Base-by-base conservation (phyloP, 1,140 invertebrate species). In the Coptotermes formosanus region DNA sequence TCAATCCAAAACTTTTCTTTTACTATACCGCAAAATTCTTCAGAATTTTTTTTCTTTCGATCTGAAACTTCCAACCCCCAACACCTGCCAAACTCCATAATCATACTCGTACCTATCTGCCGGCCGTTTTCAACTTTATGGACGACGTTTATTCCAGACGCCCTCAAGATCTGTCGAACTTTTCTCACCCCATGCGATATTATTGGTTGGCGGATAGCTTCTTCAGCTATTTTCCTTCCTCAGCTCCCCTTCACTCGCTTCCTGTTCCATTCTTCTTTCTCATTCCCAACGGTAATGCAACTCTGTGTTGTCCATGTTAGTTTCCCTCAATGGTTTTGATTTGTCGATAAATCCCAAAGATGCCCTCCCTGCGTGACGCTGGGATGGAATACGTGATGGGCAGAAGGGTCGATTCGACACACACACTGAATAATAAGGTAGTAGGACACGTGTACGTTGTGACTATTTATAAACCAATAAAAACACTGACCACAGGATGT, bases 281-380 rank as follows among this genome's bases (percentile, higher is more conserved):
- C 64, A 75, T 75, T 75, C 64, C 64, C 64, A 75, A 30, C 64
- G 64, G 64, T 75, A 75, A 75, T 75, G 64, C 8, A 75, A 75
- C 64, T 75, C n/a, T 30, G 64, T 75, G 64, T 75, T 75, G 64
- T 75, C 64, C 64, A 75, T 75, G 64, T 30, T 75, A n/a, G 6
- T 75, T 8, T 75, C 64, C 64, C 64, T 75, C 64, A 75, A 75
- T 75, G 64, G 64, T 75, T 75, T 75, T 75, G 64, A 75, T 75
- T 75, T 75, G 64, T n/a, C n/a, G 64, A 75, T 75, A 75, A 75
- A 75, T 75, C 64, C 64, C 25, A 75, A 75, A 25, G 64, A 75
- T 30, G 64, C 64, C 64, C n/a, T 75, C 30, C n/a, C 64, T 75
- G 64, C n/a, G 64, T 75, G 64, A 30, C 11, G 25, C 64, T 30